Evolutionary conservation across 2,888 invertebrate genomes (phyloP), one percentile per base, ranked within the genome.

Genomic region (Drosophila kambysellisi): DNA sequence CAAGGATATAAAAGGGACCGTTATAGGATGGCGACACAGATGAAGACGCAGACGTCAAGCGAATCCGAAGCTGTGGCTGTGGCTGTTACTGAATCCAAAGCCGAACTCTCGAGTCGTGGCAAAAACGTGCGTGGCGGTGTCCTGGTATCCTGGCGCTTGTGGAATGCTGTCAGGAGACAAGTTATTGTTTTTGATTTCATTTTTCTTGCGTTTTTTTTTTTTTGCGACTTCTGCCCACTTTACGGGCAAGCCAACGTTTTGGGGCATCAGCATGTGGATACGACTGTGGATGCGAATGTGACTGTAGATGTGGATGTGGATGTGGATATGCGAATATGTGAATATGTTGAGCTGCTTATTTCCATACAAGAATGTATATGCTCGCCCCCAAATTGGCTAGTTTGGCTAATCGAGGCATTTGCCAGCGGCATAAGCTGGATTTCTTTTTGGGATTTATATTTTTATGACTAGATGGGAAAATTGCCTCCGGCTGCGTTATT

Each of bases 141-240:
- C 46, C 46, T 46, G 37, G 73, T 74, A 74, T 74, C 64, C 65
- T 61, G 80, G 73, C 73, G 88, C 83, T 88, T 85, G 83, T 85
- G 85, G 85, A 86, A 86, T 86, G 85, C 85, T 77, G 85, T 89
- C 85, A 84, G 85, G 85, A 86, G 85, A 86, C 90, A 90, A 88
- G 90, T 87, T 88, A 88, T 90, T 88, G 87, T 88, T 88, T 89
- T 89, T 90, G 90, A 90, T 88, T 90, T 88, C 89, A 90, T 90
- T 88, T 90, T 90, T 90, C 84, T 87, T 82, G 74, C 76, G 74
- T 63, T 72, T 70, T 29, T 35, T 37, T 25, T 29, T 20, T 75
- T 53, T 68, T 63, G 61, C 30, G 39, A 37, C 51, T 63, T 33
- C 71, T 61, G 72, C 61, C 74, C 79, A 76, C 72, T 78, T 79